phyloP scores from a whole-genome alignment of 2,797 vertebrate genomes.

The Graptemys geographica region DNA sequence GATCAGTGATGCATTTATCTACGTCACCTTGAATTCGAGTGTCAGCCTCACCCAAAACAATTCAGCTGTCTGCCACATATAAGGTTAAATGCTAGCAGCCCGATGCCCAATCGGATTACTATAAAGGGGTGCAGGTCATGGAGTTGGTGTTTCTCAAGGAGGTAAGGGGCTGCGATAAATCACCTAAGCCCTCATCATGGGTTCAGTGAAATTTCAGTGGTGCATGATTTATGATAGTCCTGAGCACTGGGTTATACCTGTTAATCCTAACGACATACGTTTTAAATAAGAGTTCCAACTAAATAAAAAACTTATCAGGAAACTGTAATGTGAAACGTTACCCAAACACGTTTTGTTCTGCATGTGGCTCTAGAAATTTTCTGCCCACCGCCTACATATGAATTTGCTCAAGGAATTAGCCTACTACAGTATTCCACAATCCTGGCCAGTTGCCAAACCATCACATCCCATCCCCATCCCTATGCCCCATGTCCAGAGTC shows the following conservation, averaged over 20 bases:
- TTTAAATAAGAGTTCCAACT: neutral
- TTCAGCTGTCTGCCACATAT: neutral
- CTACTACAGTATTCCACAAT: neutral
- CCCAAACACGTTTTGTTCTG: neutral
- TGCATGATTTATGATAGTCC: neutral
- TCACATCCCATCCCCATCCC: neutral
- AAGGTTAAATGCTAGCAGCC: neutral
- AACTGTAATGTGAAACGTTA: neutral
- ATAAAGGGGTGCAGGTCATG: neutral
- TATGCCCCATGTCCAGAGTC: neutral
- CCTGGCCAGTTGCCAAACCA: neutral
- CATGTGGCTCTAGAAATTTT: neutral
- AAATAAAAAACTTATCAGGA: neutral
- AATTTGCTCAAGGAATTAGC: neutral
- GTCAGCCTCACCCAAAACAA: accelerated
- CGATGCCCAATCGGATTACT: neutral
- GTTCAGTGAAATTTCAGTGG: neutral
- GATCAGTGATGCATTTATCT: neutral
- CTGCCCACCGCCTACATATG: neutral
- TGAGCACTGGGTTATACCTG: neutral
- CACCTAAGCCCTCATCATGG: neutral
- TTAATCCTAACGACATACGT: neutral
- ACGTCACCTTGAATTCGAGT: accelerated
- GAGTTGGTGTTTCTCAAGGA: neutral
- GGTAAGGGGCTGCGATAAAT: neutral